Evolutionary conservation across 2,797 vertebrate genomes (phyloP).

Genomic region (Smutsia temminckii): DNA sequence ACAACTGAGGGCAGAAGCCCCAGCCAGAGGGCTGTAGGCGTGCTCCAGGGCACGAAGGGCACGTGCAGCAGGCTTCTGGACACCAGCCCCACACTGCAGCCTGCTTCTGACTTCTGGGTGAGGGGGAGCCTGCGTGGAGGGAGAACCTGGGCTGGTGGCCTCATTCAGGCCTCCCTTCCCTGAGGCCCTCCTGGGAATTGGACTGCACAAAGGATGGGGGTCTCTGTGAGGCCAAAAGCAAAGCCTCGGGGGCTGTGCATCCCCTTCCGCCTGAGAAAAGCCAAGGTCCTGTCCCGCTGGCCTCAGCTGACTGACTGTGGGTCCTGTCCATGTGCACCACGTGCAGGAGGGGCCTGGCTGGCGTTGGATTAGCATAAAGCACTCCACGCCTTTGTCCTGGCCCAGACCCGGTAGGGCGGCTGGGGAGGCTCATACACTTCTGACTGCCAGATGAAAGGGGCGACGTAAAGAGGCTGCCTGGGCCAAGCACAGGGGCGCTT

Average conservation of each 20-base stretch:
- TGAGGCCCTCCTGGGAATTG: not conserved
- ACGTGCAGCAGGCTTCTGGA: not conserved
- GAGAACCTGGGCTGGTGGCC: not conserved
- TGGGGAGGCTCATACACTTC: constrained; percentile 82
- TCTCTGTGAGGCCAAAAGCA: not conserved
- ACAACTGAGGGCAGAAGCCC: not conserved
- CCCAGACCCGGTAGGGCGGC: constrained; percentile 78
- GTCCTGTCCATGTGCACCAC: constrained; percentile 82
- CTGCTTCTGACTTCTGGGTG: not conserved
- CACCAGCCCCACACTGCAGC: not conserved
- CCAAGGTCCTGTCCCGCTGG: not conserved
- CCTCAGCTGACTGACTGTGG: not conserved
- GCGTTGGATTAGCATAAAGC: constrained; percentile 84
- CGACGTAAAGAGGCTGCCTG: constrained; percentile 82
- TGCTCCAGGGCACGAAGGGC: not conserved
- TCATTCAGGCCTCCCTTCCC: not conserved
- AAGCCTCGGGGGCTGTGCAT: not conserved
- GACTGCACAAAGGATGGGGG: not conserved
- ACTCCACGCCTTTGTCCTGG: constrained; percentile 83
- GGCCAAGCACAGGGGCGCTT: constrained; percentile 67
- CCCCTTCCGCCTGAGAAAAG: no score
- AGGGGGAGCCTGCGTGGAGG: not conserved
- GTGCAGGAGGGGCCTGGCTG: constrained; percentile 80
- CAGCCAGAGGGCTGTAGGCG: not conserved
- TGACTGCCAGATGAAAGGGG: constrained; percentile 86